Base-by-base conservation (phyloP, 1,140 invertebrate species). In the Epicauta chinensis region DNA sequence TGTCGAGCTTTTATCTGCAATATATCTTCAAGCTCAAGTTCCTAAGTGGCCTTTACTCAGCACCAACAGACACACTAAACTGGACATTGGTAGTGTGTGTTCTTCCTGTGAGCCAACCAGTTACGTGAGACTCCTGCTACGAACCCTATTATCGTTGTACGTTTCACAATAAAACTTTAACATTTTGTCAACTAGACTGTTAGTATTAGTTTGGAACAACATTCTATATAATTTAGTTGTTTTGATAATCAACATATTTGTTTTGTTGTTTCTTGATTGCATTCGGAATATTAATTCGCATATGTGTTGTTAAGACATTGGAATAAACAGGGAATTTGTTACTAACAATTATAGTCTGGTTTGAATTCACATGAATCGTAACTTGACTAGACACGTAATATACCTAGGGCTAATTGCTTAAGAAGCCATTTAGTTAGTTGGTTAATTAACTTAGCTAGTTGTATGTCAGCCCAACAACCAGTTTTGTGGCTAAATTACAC, bases 391-490 rank as follows among this genome's bases (percentile, higher is more conserved):
- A 53, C 59, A 54, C 51, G 54, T 57, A 62, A 57, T 62, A 57
- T 56, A 60, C 60, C 60, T 56, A 45, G 44, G 58, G 62, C 60
- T 64, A 62, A 64, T 64, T 64, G 62, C 57, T 58, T 56, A 62
- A 64, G 62, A 62, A 62, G 60, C 60, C 62, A 64, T 64, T 64
- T 60, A 64, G 62, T 60, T 62, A 60, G 60, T 60, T 62, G 62
- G 55, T 64, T 64, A 64, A 64, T 64, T 64, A 64, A 64, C 60
- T 57, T 62, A 58, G 55, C 57, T 54, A 59, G 58, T 52, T 52
- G 55, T 56, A 53, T 60, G 52, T 60, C 58, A 55, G 53, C 53
- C 48, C 38, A 52, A 45, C 31, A 43, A 52, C 54, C 46, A 46
- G 53, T 56, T 40, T 55, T 53, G 39, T 51, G 37, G 54, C 46